Base-by-base conservation (phyloP, 2,113 vertebrate genomes). In the Turdus rufiventris region DNA sequence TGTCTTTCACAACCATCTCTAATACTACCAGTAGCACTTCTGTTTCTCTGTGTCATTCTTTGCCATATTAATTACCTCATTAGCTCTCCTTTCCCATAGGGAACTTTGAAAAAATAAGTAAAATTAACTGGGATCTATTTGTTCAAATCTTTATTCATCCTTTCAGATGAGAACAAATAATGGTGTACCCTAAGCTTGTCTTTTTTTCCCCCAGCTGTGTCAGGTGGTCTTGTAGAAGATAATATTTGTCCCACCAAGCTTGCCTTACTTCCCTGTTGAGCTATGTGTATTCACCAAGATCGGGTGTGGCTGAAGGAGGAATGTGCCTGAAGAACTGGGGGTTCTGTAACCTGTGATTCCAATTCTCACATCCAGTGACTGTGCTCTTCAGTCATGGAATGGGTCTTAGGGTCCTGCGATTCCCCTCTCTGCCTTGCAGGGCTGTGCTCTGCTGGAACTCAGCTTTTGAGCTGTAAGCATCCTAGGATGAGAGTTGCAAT, bases 1-100 rank as follows among this genome's bases (percentile, higher is more conserved):
- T 92, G 57, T 75, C 48, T 91, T 93, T 93, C 88, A 83, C 34
- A 88, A 83, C 47, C 83, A 34, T 36, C 29, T 66, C 24, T 84
- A n/a, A 34, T 70, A 73, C 65, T 85, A 76, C 21, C 42, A 60
- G 54, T 65, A 86, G 80, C 72, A 63, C 12, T 63, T 78, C 29
- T 81, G 28, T 71, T 87, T 67, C 58, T 93, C 48, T 58, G 7
- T 83, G 50, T 74, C 29, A 28, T 84, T 86, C 73, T 81, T 89
- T 77, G 51, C 43, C 56, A 15, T 86, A 7, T 89, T 78, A 91
- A 63, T 67, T 91, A 34, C 43, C 19, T 83, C 40, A 73, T 25
- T 71, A 42, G 10, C 33, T 66, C 31, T 88, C 24, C 34, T 18
- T 83, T 91, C 62, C 34, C 56, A 9, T 0, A 5, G 26, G 20